A percentile compares a stretch with the other conserved stretches of the same genome.
Evolutionary conservation across 2,888 invertebrate genomes (phyloP).

Genomic region (Papilio elwesi): DNA sequence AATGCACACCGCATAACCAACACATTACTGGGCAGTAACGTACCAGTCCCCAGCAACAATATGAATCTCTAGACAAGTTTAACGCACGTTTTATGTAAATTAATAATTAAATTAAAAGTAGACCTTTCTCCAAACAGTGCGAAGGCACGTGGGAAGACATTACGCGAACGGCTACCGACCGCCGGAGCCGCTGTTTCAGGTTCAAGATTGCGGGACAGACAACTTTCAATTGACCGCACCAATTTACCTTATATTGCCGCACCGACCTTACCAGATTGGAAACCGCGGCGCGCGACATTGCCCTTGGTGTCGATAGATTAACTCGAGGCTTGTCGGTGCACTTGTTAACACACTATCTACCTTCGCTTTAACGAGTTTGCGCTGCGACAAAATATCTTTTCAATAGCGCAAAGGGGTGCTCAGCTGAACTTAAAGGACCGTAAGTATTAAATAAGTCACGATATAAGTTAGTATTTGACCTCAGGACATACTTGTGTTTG

Average conservation of each 20-base stretch:
- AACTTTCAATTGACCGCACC: not conserved
- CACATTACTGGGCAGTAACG: too few species aligned
- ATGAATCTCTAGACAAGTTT: not conserved
- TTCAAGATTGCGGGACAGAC: slow-evolving; percentile 7
- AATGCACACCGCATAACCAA: too few species aligned
- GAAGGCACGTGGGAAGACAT: not conserved
- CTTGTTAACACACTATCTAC: not conserved
- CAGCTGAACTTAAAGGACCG: too few species aligned
- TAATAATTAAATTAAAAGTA: not conserved
- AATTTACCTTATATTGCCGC: not conserved
- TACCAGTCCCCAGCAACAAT: not conserved
- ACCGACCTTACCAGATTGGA: slow-evolving; percentile 12
- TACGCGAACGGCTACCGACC: not conserved
- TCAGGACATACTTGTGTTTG: too few species aligned
- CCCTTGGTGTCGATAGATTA: not conserved
- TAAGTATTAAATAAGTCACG: too few species aligned
- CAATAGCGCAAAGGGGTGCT: not conserved
- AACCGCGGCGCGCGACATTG: not conserved
- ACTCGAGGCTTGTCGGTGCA: not conserved
- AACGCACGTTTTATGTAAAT: slow-evolving; percentile 7
- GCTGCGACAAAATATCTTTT: too few species aligned
- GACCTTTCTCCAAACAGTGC: slow-evolving; percentile 11
- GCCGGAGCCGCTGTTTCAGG: not conserved
- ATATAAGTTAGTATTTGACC: too few species aligned
- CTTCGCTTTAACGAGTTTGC: not conserved